Percentiles rank a stretch among this genome's conserved stretches.
phyloP scores from a whole-genome alignment of 2,888 invertebrate genomes.

The Hoplodrina blanda region DNA sequence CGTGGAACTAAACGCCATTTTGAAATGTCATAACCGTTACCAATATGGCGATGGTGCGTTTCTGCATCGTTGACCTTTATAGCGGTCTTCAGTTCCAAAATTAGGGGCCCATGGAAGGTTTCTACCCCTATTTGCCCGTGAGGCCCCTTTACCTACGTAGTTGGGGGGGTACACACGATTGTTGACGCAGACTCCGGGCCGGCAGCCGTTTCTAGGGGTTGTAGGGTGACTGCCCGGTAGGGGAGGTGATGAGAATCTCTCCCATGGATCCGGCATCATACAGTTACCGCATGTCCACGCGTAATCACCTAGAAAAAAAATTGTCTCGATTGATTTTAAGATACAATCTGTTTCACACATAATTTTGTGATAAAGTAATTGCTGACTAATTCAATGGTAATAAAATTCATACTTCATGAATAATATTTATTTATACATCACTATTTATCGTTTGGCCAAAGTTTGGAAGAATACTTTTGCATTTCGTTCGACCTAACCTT shows the following conservation, averaged over 20 bases:
- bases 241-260: constrained; percentile 77
- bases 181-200: constrained; percentile 81
- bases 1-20: constrained; percentile 55
- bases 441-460: constrained; percentile 86
- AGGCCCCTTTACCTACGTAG: constrained; percentile 75
- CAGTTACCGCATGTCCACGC: constrained; percentile 81
- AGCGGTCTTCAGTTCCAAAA: constrained; percentile 80
- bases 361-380: constrained; percentile 2
- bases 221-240: constrained; percentile 77
- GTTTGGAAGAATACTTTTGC: constrained; percentile 86
- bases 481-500: constrained; percentile 73
- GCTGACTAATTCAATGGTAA: constrained; percentile 26
- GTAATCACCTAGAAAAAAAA: constrained; percentile 78
- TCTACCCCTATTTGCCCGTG: constrained; percentile 77
- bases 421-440: constrained; percentile 87
- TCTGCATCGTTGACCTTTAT: constrained; percentile 83
- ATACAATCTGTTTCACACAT: no score
- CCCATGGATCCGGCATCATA: constrained; percentile 82
- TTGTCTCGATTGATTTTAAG: not conserved
- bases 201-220: constrained; percentile 83
- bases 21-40: constrained; percentile 67
- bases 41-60: constrained; percentile 85
- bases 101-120: constrained; percentile 84
- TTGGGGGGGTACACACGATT: constrained; percentile 73
- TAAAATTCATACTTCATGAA: constrained; percentile 72